Evolutionary conservation across 2,113 vertebrate genomes (phyloP).

Genomic region (Erythrocercus mccallii): DNA sequence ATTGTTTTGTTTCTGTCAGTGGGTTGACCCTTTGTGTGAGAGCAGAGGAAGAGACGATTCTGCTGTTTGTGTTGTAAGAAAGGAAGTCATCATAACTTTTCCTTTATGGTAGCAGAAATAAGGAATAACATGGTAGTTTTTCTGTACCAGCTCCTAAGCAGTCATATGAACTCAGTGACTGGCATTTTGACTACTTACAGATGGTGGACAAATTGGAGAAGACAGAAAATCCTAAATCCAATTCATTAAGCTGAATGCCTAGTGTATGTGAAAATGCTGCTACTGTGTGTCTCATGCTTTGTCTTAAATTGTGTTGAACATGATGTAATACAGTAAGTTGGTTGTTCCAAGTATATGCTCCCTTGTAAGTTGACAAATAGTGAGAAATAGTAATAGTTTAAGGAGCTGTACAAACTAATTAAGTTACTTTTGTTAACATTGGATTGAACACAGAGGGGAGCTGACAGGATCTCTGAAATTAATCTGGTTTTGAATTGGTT

Average conservation of each 20-base stretch:
- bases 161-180: neutral
- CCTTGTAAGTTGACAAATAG: neutral
- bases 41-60: neutral
- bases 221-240: neutral
- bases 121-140: neutral
- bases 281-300: neutral
- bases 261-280: neutral
- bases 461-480: neutral
- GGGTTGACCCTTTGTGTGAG: neutral
- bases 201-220: neutral
- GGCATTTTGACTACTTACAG: neutral
- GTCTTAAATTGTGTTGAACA: neutral
- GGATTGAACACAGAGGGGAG: neutral
- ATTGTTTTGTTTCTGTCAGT: slow-evolving; percentile 34
- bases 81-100: neutral
- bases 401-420: neutral
- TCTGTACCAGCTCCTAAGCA: neutral
- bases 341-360: neutral
- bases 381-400: neutral
- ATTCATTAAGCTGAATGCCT: neutral
- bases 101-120: neutral
- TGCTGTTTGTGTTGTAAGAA: neutral
- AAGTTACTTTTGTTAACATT: neutral
- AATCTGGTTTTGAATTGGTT: neutral
- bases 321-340: neutral